Percentiles rank a stretch among this genome's conserved stretches.
These are phyloP conservation scores for Pseudanteris insignis DNA, from an alignment of 2,888 invertebrate genomes.

Conservation along the genomic window DNA sequence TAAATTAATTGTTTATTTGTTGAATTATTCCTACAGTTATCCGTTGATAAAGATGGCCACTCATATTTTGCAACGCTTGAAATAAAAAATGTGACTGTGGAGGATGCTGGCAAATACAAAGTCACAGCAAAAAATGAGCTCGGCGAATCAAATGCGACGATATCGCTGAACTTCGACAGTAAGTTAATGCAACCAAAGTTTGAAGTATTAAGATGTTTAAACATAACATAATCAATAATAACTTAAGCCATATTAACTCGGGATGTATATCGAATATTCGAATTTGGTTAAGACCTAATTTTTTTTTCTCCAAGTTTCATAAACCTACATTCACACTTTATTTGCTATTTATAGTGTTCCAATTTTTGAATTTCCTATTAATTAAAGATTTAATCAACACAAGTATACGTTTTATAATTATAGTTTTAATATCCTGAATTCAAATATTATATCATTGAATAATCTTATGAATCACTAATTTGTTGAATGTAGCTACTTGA, in stretches of 20 bases:
- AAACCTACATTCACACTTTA: no score
- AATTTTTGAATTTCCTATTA: no score
- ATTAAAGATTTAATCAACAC: no score
- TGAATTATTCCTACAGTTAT: constrained; percentile 74
- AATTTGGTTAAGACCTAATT: no score
- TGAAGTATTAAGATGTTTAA: constrained; percentile 27
- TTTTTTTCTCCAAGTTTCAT: no score
- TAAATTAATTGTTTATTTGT: background rate
- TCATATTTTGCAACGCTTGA: constrained; percentile 93
- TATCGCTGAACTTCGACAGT: constrained; percentile 98
- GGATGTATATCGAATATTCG: constrained; percentile 65
- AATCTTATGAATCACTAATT: no score
- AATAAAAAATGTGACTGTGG: constrained; percentile 93
- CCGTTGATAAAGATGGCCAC: constrained; percentile 90
- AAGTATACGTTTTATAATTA: no score
- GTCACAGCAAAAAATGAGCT: constrained; percentile 97
- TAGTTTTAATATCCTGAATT: no score
- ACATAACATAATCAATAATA: constrained; percentile 34
- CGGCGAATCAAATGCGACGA: constrained; percentile 96
- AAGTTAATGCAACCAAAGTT: constrained; percentile 69
- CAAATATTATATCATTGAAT: no score
- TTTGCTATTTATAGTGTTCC: no score
- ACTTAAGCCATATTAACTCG: constrained; percentile 51
- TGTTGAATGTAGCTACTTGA: no score
- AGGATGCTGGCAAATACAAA: constrained; percentile 97